Conservation (phyloP, 2,888 invertebrate species). For the Netelia inedita region DNA sequence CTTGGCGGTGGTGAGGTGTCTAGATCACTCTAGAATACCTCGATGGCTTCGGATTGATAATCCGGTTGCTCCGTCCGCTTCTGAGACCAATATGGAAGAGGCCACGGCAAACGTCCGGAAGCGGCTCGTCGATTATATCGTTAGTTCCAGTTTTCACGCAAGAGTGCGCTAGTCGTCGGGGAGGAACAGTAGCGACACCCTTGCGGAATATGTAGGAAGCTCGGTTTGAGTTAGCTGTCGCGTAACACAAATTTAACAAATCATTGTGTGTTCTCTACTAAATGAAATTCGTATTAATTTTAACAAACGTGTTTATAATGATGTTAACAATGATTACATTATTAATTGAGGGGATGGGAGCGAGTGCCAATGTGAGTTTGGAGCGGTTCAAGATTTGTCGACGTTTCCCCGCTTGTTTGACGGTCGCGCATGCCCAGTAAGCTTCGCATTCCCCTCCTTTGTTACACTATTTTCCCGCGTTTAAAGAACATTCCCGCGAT, state of each 20-base stretch:
- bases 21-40: slow-evolving; percentile 77
- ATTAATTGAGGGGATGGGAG: background rate
- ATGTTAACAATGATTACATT: background rate
- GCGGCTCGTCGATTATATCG: background rate
- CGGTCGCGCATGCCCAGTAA: slow-evolving; percentile 44
- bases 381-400: background rate
- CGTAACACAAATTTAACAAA: background rate
- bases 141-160: background rate
- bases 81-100: slow-evolving; percentile 80
- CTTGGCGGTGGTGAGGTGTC: slow-evolving; percentile 71
- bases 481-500: slow-evolving; percentile 75
- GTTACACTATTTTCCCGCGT: slow-evolving; percentile 76
- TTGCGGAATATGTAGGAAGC: slow-evolving; percentile 17
- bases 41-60: slow-evolving; percentile 77
- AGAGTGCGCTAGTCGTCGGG: background rate
- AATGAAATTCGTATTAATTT: background rate
- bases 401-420: background rate
- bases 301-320: background rate
- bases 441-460: background rate
- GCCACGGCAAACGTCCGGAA: slow-evolving; percentile 42
- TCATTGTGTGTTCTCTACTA: background rate
- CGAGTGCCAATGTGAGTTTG: background rate
- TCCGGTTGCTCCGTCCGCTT: slow-evolving; percentile 71
- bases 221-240: slow-evolving; percentile 2
- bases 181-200: slow-evolving; percentile 9